A percentile compares a stretch with the other conserved stretches of the same genome.
phyloP scores from a whole-genome alignment of 2,888 invertebrate genomes.

The Pristionchus fissidentatus region DNA sequence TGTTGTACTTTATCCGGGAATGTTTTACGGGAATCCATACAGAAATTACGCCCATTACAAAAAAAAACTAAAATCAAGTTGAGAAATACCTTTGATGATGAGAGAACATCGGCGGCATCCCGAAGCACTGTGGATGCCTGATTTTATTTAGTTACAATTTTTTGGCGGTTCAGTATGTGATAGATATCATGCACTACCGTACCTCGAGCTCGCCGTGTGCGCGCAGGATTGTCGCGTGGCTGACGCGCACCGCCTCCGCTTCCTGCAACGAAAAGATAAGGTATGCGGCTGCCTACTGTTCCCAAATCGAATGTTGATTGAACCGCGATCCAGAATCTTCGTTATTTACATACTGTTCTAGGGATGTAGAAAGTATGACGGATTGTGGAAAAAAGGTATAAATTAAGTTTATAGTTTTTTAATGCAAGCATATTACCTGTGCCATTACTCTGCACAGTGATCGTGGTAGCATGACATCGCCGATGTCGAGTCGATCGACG shows the following conservation, averaged over 20 bases:
- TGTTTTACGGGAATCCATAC: too few relatives aligned
- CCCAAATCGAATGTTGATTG: too few relatives aligned
- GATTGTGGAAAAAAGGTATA: not conserved
- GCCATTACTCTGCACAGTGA: constrained; percentile 24
- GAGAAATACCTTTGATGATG: too few relatives aligned
- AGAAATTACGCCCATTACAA: too few relatives aligned
- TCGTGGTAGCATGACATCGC: constrained; percentile 24
- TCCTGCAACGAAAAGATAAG: too few relatives aligned
- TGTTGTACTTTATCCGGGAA: too few relatives aligned
- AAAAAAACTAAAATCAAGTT: too few relatives aligned
- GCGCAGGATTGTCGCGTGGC: not conserved
- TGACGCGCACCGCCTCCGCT: constrained; percentile 30
- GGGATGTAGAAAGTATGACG: not conserved
- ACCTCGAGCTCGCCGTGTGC: constrained; percentile 27
- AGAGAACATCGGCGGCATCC: not conserved
- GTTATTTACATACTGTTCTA: too few relatives aligned
- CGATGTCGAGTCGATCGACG: constrained; percentile 71
- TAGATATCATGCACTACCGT: not conserved
- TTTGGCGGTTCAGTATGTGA: not conserved
- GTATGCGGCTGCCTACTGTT: too few relatives aligned
- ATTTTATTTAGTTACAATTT: not conserved
- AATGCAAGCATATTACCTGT: not conserved
- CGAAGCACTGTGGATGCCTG: constrained; percentile 3
- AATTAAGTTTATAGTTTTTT: too few relatives aligned
- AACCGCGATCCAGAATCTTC: too few relatives aligned